Base-by-base conservation (phyloP, 2,888 invertebrate species). In the Adelphocoris suturalis region DNA sequence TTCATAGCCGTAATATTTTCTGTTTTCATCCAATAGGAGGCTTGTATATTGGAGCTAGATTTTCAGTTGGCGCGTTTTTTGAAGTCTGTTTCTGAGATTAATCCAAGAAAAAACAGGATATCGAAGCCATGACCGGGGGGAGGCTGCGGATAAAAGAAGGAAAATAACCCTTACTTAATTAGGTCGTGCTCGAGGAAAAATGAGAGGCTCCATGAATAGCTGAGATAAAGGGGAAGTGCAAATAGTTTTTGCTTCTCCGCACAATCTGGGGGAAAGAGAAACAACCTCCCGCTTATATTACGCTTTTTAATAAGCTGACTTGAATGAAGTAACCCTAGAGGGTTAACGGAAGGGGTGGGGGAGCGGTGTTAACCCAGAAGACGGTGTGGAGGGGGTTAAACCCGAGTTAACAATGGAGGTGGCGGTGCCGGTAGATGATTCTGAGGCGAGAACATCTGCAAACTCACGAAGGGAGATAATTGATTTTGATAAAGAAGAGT, bases 171-270 rank as follows among this genome's bases (percentile, higher is more conserved):
- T 78, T 47, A 78, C 46, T 46, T 78, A 78, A 78, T 78, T 78
- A 78, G 78, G 78, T 78, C 78, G 78, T 47, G 78, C 47, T 19
- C 16, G 78, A 78, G 78, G 78, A 78, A 78, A 78, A 78, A 78
- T 78, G 78, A 47, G 37, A 78, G 78, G 47, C 78, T 37, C 28
- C 78, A 78, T 78, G 78, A 78, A 78, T 78, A 78, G 78, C 47
- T 78, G 37, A 78, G 78, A 78, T 78, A 85, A 85, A 46, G 46
- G 85, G 61, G 27, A 57, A 85, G 85, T 37, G 52, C 85, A 85
- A 85, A 85, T 85, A 85, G 85, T 85, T 85, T 85, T 85, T 85
- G 82, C 82, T 52, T 82, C 23, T 48, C 81, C 82, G 82, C 82
- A 82, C 82, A 82, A 82, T 82, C 82, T 82, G 52, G 48, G 47